Percentiles rank a stretch among this genome's conserved stretches.
Evolutionary conservation across 2,797 vertebrate genomes (phyloP).

Genomic region (Agapornis canus): DNA sequence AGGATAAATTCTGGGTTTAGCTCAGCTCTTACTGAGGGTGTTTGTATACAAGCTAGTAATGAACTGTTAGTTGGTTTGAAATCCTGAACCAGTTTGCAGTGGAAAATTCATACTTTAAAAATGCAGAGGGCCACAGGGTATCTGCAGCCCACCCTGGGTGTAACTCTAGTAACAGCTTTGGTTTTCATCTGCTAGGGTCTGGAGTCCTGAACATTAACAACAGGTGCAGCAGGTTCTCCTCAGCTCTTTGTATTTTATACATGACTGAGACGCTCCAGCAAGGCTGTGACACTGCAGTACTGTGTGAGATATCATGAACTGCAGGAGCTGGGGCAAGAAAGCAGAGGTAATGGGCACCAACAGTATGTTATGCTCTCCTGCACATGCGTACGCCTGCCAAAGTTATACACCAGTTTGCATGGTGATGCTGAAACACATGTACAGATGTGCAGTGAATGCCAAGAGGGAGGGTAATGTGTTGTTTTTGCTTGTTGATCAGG

Average conservation of each 20-base stretch:
- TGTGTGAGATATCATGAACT: background rate
- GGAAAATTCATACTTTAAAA: background rate
- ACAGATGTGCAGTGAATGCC: background rate
- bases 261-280: background rate
- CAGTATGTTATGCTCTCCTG: rapidly evolving
- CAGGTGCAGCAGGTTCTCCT: background rate
- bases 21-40: background rate
- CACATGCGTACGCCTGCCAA: background rate
- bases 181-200: background rate
- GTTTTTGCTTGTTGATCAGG: background rate
- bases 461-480: background rate
- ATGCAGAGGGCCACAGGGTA: background rate
- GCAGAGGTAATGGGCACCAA: background rate
- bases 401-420: background rate
- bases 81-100: background rate
- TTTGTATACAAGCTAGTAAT: background rate
- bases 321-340: background rate
- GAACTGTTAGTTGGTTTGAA: background rate
- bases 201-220: background rate
- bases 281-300: background rate
- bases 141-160: background rate
- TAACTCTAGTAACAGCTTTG: background rate
- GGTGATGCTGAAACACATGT: background rate
- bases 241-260: background rate
- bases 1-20: background rate